Conservation (phyloP, 2,888 invertebrate genomes). For the Chaitophorus viminalis region DNA sequence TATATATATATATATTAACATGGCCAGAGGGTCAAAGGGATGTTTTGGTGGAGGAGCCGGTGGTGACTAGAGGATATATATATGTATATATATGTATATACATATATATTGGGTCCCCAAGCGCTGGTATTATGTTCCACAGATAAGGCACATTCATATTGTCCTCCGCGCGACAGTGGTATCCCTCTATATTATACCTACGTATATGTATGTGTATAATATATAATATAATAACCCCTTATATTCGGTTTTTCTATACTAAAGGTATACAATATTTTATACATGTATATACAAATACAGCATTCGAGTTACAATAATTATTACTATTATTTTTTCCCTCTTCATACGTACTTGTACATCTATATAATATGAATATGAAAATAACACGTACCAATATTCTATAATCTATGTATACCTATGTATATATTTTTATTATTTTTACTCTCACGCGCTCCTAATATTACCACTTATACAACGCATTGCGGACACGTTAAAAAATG, state of each 20-base stretch:
- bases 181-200: conserved; percentile 5
- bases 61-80: no score
- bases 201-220: neutral
- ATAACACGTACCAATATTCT: neutral
- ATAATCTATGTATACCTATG: no score
- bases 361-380: no score
- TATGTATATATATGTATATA: conserved; percentile 2
- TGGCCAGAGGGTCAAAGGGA: conserved; percentile 23
- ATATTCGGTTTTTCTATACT: neutral
- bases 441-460: conserved; percentile 35
- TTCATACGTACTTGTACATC: neutral
- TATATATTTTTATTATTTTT: neutral
- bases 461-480: neutral
- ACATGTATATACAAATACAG: neutral
- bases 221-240: conserved; percentile 32
- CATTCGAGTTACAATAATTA: conserved; percentile 18
- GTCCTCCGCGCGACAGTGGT: conserved; percentile 51
- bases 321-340: neutral
- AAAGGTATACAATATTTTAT: neutral
- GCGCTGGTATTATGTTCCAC: conserved; percentile 56
- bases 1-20: neutral
- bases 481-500: neutral
- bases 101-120: conserved; percentile 54
- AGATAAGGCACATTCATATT: conserved; percentile 63
- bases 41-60: neutral